Evolutionary conservation across 2,888 invertebrate species (phyloP).

Genomic region (Limnephilus marmoratus): DNA sequence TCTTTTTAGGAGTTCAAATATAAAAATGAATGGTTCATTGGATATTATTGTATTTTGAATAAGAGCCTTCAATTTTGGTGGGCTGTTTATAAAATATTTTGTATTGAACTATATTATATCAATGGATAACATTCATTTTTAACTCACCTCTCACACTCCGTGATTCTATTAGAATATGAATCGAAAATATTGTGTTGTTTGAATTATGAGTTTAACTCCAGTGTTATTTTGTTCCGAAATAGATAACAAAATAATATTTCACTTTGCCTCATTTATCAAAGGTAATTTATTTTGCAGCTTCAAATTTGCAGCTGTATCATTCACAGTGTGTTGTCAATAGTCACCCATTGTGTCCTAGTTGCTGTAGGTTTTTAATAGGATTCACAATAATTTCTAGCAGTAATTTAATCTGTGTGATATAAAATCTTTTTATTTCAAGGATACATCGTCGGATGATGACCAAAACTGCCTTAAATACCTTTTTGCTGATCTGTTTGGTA

Average conservation of each 20-base stretch:
- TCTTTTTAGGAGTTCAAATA: background rate
- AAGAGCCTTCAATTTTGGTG: background rate
- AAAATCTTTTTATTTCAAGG: conserved; percentile 68
- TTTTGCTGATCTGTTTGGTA: conserved; percentile 83
- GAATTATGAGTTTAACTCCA: background rate
- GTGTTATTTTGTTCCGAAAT: background rate
- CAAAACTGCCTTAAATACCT: conserved; percentile 85
- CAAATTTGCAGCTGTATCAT: background rate
- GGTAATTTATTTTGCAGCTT: background rate
- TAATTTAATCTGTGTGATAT: conserved; percentile 38
- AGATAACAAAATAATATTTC: no score
- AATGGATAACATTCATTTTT: background rate
- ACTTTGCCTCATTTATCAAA: background rate
- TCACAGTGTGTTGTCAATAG: background rate
- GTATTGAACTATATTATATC: background rate
- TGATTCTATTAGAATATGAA: background rate
- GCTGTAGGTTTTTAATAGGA: background rate
- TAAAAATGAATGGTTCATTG: background rate
- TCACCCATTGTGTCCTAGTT: background rate
- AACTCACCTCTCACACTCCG: background rate
- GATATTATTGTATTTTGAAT: background rate
- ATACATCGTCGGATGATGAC: conserved; percentile 73
- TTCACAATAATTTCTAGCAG: background rate
- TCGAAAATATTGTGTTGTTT: background rate
- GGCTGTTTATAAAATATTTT: background rate